Evolutionary conservation across 1,140 invertebrate genomes (phyloP).

Genomic region (Trachymyrmex septentrionalis): DNA sequence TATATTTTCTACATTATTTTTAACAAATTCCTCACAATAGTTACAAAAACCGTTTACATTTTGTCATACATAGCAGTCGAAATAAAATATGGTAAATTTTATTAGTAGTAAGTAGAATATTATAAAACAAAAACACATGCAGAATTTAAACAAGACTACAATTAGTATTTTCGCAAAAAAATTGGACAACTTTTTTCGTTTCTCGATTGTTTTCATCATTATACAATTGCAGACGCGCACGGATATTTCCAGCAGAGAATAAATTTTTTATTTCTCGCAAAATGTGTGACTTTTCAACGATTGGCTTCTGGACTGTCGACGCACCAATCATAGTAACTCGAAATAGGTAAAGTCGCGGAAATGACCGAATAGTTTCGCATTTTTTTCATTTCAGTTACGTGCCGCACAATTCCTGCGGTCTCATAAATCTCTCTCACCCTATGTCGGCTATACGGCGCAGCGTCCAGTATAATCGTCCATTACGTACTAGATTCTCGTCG

Average conservation of each 20-base stretch:
- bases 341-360: constrained; percentile 62
- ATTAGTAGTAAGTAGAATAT: neutral
- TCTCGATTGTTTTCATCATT: neutral
- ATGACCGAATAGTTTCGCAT: constrained; percentile 68
- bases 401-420: constrained; percentile 75
- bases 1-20: neutral
- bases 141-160: neutral
- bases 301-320: constrained; percentile 18
- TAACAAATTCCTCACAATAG: neutral
- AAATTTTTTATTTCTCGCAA: constrained; percentile 9
- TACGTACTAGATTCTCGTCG: constrained; percentile 74
- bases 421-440: constrained; percentile 72
- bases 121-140: neutral
- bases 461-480: constrained; percentile 76
- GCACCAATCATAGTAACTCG: constrained; percentile 15
- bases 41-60: neutral
- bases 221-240: neutral
- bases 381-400: constrained; percentile 69
- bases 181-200: neutral
- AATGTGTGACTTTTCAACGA: constrained; percentile 34
- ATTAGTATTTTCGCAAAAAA: neutral
- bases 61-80: neutral
- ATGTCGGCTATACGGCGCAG: constrained; percentile 51
- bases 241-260: neutral
- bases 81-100: neutral